A percentile compares a stretch with the other conserved stretches of the same genome.
Conservation (phyloP, 2,113 vertebrate genomes). For the Illadopsis cleaveri region DNA sequence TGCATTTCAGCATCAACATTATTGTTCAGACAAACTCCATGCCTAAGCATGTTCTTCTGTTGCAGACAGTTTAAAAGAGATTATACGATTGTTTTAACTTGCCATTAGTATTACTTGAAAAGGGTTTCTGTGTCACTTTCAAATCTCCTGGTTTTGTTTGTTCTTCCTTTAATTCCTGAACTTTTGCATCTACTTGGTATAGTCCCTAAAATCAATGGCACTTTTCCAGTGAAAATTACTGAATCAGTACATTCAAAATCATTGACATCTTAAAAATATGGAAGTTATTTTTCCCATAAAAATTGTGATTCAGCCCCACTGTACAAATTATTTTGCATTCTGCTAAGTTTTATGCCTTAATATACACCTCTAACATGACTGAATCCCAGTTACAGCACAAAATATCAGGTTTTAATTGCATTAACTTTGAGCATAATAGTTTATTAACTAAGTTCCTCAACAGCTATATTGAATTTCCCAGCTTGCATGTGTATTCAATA, state of each 20-base stretch:
- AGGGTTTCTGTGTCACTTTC: background rate
- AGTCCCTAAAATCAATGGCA: background rate
- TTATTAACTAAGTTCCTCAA: background rate
- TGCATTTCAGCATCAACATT: background rate
- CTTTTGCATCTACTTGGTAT: background rate
- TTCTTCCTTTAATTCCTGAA: constrained; percentile 1
- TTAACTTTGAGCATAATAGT: background rate
- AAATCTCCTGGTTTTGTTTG: background rate
- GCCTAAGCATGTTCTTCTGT: background rate
- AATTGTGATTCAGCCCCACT: background rate
- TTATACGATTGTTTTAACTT: background rate
- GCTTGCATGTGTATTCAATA: background rate
- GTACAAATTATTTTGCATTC: background rate
- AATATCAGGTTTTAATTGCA: background rate
- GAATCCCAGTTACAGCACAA: background rate
- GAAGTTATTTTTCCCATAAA: background rate
- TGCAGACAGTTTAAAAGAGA: background rate
- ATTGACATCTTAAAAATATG: background rate
- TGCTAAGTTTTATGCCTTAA: background rate
- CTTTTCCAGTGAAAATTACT: background rate
- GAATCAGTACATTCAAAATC: background rate
- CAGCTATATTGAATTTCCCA: background rate
- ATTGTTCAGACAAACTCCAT: background rate
- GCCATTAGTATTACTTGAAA: background rate
- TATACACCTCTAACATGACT: background rate